phyloP scores from a whole-genome alignment of 2,888 invertebrate species.

The Lacanobia oleracea region DNA sequence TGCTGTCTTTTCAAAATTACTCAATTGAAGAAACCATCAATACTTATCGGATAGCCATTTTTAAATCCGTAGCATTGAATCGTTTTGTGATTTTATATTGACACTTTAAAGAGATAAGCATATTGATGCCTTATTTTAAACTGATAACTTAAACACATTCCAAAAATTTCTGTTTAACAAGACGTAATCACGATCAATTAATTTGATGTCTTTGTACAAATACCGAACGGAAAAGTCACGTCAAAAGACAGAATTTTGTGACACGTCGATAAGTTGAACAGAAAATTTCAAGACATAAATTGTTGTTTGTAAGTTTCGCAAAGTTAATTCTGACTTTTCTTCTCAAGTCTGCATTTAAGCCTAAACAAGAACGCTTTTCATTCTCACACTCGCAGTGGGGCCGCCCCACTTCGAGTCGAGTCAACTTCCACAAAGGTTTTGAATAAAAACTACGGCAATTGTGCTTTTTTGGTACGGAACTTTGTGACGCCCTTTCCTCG shows the following conservation, averaged over 20 bases:
- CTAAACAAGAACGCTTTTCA: conserved; percentile 78
- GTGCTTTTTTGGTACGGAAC: conserved; percentile 74
- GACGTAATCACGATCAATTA: conserved; percentile 22
- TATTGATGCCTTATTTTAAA: background rate
- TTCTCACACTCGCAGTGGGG: conserved; percentile 75
- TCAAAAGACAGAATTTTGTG: conserved; percentile 22
- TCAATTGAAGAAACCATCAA: conserved; percentile 31
- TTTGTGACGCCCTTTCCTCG: conserved; percentile 71
- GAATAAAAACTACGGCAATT: conserved; percentile 79
- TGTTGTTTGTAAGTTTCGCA: conserved; percentile 66
- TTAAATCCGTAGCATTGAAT: conserved; percentile 16
- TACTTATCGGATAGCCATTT: conserved; percentile 27
- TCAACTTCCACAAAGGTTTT: conserved; percentile 81
- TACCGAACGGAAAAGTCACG: conserved; percentile 20
- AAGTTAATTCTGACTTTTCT: conserved; percentile 69
- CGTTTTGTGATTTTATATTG: background rate
- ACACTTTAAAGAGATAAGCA: background rate
- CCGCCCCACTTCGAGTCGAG: conserved; percentile 69
- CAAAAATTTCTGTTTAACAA: conserved; percentile 13
- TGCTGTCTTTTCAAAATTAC: conserved; percentile 44
- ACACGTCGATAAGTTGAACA: conserved; percentile 60
- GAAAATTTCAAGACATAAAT: conserved; percentile 61
- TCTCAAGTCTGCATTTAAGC: conserved; percentile 71
- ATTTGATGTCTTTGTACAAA: conserved; percentile 32
- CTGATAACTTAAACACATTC: background rate